Evolutionary conservation across 30 jellyfish, hydroid and myxozoan genomes (phyloP), one percentile per base, ranked within the genome.

Genomic region (Aurelia aurita): DNA sequence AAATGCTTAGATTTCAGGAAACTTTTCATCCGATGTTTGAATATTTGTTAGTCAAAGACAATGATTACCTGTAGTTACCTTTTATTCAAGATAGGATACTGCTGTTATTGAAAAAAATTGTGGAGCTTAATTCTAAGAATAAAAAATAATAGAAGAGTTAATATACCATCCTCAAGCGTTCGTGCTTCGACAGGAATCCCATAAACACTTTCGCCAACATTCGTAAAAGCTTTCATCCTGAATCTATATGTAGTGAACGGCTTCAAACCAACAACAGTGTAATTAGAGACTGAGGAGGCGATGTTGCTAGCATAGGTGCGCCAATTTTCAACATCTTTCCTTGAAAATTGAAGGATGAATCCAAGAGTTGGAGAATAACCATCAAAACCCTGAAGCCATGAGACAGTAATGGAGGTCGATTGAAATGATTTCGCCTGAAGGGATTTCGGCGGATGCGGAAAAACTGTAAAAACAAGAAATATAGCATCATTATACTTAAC

Each of bases 361-460:
- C 85, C 65, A 20, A 82, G 79, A 35, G 82, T 69, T 3, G 85
- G 43, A 0, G 92, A 68, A 51, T 65, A 82, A 3, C 92, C 92
- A 57, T 82, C 85, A 45, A 82, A 82, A 12, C 92, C 92, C n/a
- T 51, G 84, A 10, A 22, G 21, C 92, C 92, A 82, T 6, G 74
- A 51, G 35, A 82, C 18, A 5, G 70, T 59, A 18, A 82, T 34
- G 2, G 92, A 73, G 2, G 72, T 67, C 14, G 92, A 70, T 2
- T 21, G 85, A 22, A 58, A 58, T 29, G 86, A 55, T 15, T 19
- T 71, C 8, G 79, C 85, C 1, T 72, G 34, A 26, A 82, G 28
- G 3, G 47, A 27, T 15, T 51, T 82, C 39, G 92, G 92, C 10
- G 92, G 92, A 72, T 82, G 45, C 23, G 92, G 92, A 1, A 47